Base-by-base conservation (phyloP, 2,888 invertebrate genomes). In the Macropis europaea region DNA sequence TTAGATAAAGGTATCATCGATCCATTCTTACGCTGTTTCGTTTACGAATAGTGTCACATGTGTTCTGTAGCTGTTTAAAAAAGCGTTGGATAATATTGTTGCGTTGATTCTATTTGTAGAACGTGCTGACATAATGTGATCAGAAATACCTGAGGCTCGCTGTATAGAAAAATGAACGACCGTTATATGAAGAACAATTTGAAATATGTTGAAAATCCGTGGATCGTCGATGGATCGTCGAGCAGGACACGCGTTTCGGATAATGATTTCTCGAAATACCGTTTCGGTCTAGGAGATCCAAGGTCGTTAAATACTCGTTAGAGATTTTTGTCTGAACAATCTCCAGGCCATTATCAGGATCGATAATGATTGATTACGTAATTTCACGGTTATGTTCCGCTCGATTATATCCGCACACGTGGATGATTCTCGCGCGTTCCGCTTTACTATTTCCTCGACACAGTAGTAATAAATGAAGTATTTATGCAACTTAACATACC, bases 321-420 rank as follows among this genome's bases (percentile, higher is more conserved):
- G 24, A 28, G 38, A 22, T 4, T 28, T 32, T n/a, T 26, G 24
- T 43, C n/a, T 4, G 30, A 24, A 43, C 11, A 24, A 26, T 48
- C 30, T 28, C 28, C 28, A 7, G 2, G 4, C 28, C n/a, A 13
- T 60, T 66, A 52, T 71, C 54, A 32, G 30, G 24, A 45, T 54
- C 50, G 71, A 53, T 63, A 63, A 7, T 13, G 26, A 40, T 38
- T 11, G 47, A 53, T 68, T 61, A 13, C 22, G 15, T 56, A 68
- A 71, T 61, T 48, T 50, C 32, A 9, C 24, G 17, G 24, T 17
- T 32, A 36, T 5, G 6, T 19, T 9, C 19, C 24, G 24, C 17
- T 17, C 3, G 4, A 6, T 13, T 9, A 6, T 28, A 17, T n/a
- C 7, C 4, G 24, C 13, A 19, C n/a, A 17, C 47, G 24, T 32